Base-by-base conservation (phyloP, 2,797 vertebrate species). In the Masticophis lateralis region DNA sequence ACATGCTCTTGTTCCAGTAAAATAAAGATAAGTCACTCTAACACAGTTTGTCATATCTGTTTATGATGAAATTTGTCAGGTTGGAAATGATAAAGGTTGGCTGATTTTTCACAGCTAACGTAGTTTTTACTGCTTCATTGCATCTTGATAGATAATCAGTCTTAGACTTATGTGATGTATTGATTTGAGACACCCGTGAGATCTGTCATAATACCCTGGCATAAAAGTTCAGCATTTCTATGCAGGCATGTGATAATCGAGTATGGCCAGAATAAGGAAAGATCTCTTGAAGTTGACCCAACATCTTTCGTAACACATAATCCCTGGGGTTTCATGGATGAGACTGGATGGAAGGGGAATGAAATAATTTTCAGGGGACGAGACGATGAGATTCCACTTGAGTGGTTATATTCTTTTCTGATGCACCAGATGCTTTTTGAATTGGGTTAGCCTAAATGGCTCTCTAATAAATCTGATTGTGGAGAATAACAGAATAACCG, bases 61-160 rank as follows among this genome's bases (percentile, higher is more conserved):
- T 92, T 92, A 60, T 60, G 91, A 92, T n/a, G 10, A 60, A 37
- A 55, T 47, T 66, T 92, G 87, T 89, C 87, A 51, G 53, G 37
- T 47, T 79, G 55, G 37, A 59, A 56, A 79, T 74, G 74, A 89
- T 32, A n/a, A 88, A 88, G 86, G 53, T 57, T n/a, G 53, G 53
- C n/a, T 55, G 4, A 66, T 74, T 88, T 92, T 69, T 88, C 86
- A 88, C 2, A 5, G 53, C 16, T 59, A 74, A 92, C 16, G 0
- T 59, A 22, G 74, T 69, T 74, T 88, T 20, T 57, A 11, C 55
- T 57, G 16, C 87, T 91, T 59, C 3, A 7, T 60, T 88, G 55
- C n/a, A 10, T 32, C 66, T 79, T 13, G 87, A 59, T 74, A 66
- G 53, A 56, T 66, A 66, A 92, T 92, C 91, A 69, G 47, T 66